phyloP scores from a whole-genome alignment of 2,113 vertebrate genomes.

The Uria lomvia region DNA sequence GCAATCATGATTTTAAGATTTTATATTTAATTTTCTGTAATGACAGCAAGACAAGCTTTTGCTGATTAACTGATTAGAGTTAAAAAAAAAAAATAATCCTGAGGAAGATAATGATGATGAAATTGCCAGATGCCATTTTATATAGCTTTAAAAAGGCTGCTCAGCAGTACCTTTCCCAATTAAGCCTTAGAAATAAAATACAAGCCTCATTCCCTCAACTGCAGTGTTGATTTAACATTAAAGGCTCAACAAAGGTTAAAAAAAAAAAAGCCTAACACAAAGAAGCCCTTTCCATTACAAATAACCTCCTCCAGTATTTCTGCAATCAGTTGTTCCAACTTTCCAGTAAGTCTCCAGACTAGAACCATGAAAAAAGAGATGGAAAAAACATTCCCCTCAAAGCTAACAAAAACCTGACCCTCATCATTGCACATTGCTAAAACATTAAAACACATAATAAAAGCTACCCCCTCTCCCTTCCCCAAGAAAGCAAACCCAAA shows the following conservation, averaged over 20 bases:
- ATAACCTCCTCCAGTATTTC: background rate
- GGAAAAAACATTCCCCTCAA: background rate
- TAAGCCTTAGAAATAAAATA: background rate
- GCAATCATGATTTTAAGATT: background rate
- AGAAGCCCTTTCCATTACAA: background rate
- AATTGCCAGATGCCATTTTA: background rate
- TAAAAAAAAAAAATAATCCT: background rate
- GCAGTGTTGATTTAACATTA: background rate
- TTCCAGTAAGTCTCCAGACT: background rate
- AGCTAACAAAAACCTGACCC: background rate
- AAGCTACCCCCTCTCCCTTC: background rate
- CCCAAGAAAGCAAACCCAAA: background rate
- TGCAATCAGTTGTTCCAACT: background rate
- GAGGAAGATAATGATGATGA: background rate
- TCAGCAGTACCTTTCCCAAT: background rate
- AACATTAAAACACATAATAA: background rate
- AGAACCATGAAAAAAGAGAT: background rate
- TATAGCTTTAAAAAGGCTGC: background rate
- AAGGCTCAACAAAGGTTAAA: background rate
- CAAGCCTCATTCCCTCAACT: background rate
- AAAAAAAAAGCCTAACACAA: background rate
- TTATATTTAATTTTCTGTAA: background rate
- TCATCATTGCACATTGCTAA: background rate
- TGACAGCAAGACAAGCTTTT: background rate
- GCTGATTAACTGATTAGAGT: constrained; percentile 5